Evolutionary conservation across 2,888 invertebrate genomes (phyloP).

Genomic region (Nasonia oneida): DNA sequence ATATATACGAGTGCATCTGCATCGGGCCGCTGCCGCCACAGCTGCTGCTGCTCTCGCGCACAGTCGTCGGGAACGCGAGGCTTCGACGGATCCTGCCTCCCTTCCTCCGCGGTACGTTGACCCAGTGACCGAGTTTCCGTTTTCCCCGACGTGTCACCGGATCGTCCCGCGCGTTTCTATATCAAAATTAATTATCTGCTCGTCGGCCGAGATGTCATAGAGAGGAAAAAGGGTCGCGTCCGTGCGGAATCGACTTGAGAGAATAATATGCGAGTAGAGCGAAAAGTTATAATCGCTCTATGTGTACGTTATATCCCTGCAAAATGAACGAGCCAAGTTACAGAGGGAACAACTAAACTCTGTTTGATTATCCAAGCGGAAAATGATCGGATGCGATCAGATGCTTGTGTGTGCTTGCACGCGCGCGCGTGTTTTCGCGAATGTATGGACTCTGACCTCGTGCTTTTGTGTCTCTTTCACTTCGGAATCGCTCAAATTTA

Average conservation of each 20-base stretch:
- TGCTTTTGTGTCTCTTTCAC: background rate
- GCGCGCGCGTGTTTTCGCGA: background rate
- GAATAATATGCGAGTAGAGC: too few relatives aligned
- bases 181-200: constrained; percentile 38
- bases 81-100: constrained; percentile 17
- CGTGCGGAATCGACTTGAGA: too few relatives aligned
- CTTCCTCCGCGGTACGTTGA: constrained; percentile 66
- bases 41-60: constrained; percentile 25
- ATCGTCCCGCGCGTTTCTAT: constrained; percentile 5
- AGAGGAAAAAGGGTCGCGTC: background rate
- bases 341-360: background rate
- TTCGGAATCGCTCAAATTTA: background rate
- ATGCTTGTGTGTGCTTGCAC: background rate
- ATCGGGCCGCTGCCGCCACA: constrained; percentile 5
- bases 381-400: constrained; percentile 1
- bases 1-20: constrained; percentile 22
- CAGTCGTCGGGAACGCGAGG: constrained; percentile 68
- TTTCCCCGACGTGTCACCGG: constrained; percentile 27
- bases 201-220: background rate
- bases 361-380: constrained; percentile 18
- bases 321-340: background rate
- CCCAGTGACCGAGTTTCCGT: constrained; percentile 73
- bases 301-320: background rate
- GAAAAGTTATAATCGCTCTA: background rate
- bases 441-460: constrained; percentile 31